Evolutionary conservation across 2,888 invertebrate species (phyloP), one percentile per base, ranked within the genome.

Genomic region (Himalopsyche anomala): DNA sequence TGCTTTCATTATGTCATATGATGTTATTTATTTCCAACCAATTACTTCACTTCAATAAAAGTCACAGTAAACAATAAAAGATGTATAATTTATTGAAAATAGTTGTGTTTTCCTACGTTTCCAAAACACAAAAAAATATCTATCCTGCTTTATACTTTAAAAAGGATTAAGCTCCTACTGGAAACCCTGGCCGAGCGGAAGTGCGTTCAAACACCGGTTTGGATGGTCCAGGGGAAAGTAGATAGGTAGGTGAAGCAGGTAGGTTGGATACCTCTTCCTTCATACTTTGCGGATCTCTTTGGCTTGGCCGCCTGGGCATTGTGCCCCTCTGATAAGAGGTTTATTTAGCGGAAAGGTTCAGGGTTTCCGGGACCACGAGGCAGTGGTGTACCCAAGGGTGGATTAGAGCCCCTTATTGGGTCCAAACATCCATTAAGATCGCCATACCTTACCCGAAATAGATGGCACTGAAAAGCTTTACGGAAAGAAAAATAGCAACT

Each of bases 311-410:
- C 87, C 87, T 84, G 87, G 87, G 87, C 87, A 87, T 88, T 88
- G 88, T 87, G 87, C 84, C 84, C 85, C 85, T 85, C 87, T 86
- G 88, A 88, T 87, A 88, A 88, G 88, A 87, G 88, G 88, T 88
- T 88, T 88, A 88, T 87, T 88, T 88, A 87, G 88, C 87, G 88
- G 88, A 87, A 88, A 87, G 87, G 87, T 88, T 86, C 84, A 83
- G 85, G 85, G 88, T 87, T 45, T 85, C 84, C 86, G 87, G 87
- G 85, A 69, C 81, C 55, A 56, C 56, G 17, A 56, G 56, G 56
- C 56, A 56, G 56, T 56, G 56, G 56, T 56, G 56, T 56, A 56
- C 56, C 56, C 19, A n/a, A 56, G 56, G 56, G 56, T 17, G 56
- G 56, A 56, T 56, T 56, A 56, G 56, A 19, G 56, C 19, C 56